Evolutionary conservation across 1,140 invertebrate genomes (phyloP).

Genomic region (Drosophila ogumai): DNA sequence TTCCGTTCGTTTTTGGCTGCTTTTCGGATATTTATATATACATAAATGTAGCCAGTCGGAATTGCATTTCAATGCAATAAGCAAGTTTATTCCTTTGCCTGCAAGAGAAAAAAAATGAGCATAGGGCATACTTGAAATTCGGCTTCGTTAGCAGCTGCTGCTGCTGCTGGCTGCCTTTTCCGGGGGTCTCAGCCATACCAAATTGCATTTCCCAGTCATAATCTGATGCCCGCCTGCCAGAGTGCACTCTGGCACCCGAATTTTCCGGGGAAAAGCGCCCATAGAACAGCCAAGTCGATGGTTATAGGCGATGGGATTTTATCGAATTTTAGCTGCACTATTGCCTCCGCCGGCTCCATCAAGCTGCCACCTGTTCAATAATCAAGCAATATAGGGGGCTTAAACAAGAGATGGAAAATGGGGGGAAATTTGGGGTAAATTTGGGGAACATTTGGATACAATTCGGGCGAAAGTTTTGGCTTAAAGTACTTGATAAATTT

Average conservation of each 20-base stretch:
- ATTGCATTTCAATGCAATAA: conserved; percentile 82
- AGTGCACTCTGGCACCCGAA: conserved; percentile 9
- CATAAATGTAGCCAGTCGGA: conserved; percentile 49
- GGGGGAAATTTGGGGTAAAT: not conserved
- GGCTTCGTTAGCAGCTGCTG: conserved; percentile 32
- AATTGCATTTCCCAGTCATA: conserved; percentile 68
- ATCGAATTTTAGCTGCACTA: conserved; percentile 8
- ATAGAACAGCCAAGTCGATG: conserved; percentile 16
- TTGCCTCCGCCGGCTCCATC: not conserved
- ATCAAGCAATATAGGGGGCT: not conserved
- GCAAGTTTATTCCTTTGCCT: conserved; percentile 70
- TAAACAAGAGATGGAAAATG: too few species aligned
- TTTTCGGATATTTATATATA: conserved; percentile 38
- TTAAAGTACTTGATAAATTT: not conserved
- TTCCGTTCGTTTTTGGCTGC: conserved; percentile 48
- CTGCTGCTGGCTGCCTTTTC: not conserved
- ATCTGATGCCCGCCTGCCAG: conserved; percentile 46
- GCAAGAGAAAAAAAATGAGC: conserved; percentile 7
- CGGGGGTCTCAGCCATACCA: conserved; percentile 7
- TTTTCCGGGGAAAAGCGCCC: conserved; percentile 1
- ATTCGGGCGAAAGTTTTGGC: not conserved
- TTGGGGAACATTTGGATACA: not conserved
- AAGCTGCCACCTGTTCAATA: conserved; percentile 14
- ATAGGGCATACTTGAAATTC: conserved; percentile 43
- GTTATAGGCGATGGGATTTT: conserved; percentile 15